These are phyloP conservation scores for Metellina segmentata DNA, from an alignment of 2,888 invertebrate species.

Conservation along the genomic window DNA sequence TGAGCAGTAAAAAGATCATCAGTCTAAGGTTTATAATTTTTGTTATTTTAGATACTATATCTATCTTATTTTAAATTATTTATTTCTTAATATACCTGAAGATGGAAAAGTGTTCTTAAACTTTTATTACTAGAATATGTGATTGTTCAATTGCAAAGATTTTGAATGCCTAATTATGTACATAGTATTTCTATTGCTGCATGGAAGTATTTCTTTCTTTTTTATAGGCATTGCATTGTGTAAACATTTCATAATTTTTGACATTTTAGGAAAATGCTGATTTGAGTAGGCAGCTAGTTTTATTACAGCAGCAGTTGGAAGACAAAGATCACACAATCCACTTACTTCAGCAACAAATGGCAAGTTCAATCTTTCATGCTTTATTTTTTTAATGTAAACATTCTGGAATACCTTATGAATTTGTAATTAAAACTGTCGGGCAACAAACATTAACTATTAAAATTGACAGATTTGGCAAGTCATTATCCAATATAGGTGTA, in stretches of 20 bases:
- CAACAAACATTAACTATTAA: not conserved
- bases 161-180: too few relatives aligned
- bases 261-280: slow-evolving; percentile 77
- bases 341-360: slow-evolving; percentile 89
- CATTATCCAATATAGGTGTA: not conserved
- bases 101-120: too few relatives aligned
- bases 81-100: too few relatives aligned
- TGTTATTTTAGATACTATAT: too few relatives aligned
- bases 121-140: too few relatives aligned
- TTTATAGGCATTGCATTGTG: too few relatives aligned
- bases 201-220: not conserved
- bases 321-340: slow-evolving; percentile 92
- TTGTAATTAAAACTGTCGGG: too few relatives aligned
- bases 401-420: too few relatives aligned
- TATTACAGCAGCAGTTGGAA: slow-evolving; percentile 88
- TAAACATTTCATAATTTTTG: not conserved
- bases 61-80: too few relatives aligned
- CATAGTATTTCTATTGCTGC: not conserved
- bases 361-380: slow-evolving; percentile 25
- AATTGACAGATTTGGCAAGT: not conserved
- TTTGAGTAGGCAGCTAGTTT: slow-evolving; percentile 75
- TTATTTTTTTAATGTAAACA: not conserved
- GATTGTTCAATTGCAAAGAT: too few relatives aligned
- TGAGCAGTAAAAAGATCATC: too few relatives aligned
- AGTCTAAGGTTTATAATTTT: too few relatives aligned